Base-by-base conservation (phyloP, 2,888 invertebrate genomes). In the Sinodicranocentrus sp. region DNA sequence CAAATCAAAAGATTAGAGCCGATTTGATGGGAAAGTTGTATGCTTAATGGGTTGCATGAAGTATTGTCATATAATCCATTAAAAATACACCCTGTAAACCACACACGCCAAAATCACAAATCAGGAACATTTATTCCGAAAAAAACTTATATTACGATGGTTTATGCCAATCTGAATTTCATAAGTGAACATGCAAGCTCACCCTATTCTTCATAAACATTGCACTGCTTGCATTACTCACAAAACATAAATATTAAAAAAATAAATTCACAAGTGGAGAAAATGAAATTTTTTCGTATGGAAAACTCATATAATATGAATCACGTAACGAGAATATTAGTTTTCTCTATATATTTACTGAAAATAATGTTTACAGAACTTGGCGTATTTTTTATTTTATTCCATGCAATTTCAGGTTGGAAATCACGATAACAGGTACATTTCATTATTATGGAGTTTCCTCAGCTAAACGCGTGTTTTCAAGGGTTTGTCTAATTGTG, bases 11-110 rank as follows among this genome's bases (percentile, higher is more conserved):
- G 73, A 80, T 80, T 65, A 73, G 26, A 67, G 72, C 28, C 43
- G 67, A 72, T 80, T 80, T 73, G 80, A 80, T 80, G 65, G 80
- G 67, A 73, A 80, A 80, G 72, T 80, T 79, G 72, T 65, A 80
- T 80, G 72, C 23, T 67, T 80, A 80, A 80, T 67, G 80, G 80
- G 28, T 67, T 80, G 54, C 80, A 73, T 67, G 73, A 80, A 73
- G 61, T 52, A 79, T 19, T 79, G 63, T 79, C 71, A 65, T 43
- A 78, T 70, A 71, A 39, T 71, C 71, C 79, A 72, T 71, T 79
- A 79, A 79, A 67, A 48, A 19, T 52, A 65, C 39, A 71, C 65
- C 63, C 79, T 33, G 19, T 59, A 68, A 77, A 59, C 73, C 75
- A 75, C 75, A 75, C 44, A 44, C 10, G n/a, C 26, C 17, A 57